These are phyloP conservation scores for Mobula birostris DNA, from an alignment of 2,113 vertebrate genomes.

Conservation along the genomic window DNA sequence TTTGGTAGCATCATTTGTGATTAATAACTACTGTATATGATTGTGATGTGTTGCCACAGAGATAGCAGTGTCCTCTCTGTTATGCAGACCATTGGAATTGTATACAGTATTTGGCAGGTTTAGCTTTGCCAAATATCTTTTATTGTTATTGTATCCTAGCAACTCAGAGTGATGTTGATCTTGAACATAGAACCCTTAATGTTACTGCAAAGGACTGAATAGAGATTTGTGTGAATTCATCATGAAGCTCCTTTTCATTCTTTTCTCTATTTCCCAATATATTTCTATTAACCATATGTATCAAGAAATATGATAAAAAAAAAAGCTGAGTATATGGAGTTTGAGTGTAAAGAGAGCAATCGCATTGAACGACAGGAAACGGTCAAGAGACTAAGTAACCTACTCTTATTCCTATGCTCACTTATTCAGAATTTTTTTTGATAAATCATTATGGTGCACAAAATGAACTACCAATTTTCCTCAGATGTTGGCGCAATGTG, in stretches of 20 bases:
- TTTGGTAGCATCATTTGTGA: neutral
- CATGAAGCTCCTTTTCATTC: neutral
- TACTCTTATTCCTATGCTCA: neutral
- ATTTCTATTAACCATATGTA: too few relatives aligned
- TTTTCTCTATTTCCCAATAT: too few relatives aligned
- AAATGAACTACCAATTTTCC: neutral
- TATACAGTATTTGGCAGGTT: neutral
- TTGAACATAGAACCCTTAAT: neutral
- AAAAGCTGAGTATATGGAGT: too few relatives aligned
- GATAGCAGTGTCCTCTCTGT: neutral
- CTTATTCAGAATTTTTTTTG: neutral
- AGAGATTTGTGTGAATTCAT: neutral
- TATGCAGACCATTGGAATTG: neutral
- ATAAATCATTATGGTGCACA: neutral
- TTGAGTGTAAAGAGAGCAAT: too few relatives aligned
- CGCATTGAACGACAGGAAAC: too few relatives aligned
- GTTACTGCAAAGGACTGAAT: neutral
- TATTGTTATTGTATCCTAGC: conserved; percentile 17
- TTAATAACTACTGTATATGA: neutral
- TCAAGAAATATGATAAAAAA: too few relatives aligned
- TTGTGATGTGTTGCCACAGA: conserved; percentile 8
- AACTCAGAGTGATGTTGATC: neutral
- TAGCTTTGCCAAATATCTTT: neutral
- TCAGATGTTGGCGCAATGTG: neutral
- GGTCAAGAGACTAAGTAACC: too few relatives aligned